Percentiles rank a stretch among this genome's conserved stretches.
Evolutionary conservation across 1,140 invertebrate species (phyloP).

Genomic region (Hypothenemus hampei): DNA sequence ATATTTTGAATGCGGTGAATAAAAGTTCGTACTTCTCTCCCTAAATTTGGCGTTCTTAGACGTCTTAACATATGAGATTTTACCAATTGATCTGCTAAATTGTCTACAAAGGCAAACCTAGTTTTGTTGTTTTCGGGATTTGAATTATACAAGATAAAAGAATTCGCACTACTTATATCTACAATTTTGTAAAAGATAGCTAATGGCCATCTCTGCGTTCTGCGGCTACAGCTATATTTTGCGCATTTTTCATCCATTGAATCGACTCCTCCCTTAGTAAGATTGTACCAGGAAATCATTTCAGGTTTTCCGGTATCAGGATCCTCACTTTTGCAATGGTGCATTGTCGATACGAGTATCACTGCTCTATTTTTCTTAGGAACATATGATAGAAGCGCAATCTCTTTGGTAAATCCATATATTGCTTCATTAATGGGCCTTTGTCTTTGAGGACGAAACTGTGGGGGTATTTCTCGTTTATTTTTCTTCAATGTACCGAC

Average conservation of each 20-base stretch:
- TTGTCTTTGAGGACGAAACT: neutral
- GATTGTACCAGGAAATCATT: neutral
- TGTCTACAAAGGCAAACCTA: too few relatives aligned
- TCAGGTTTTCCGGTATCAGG: neutral
- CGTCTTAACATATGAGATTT: too few relatives aligned
- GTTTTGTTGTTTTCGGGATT: neutral
- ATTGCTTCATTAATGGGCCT: neutral
- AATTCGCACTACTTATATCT: neutral
- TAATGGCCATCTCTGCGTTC: neutral
- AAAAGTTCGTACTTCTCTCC: too few relatives aligned
- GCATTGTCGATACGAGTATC: neutral
- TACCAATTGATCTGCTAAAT: too few relatives aligned
- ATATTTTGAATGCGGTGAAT: too few relatives aligned
- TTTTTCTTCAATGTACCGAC: neutral
- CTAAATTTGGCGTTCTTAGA: too few relatives aligned
- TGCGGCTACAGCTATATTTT: neutral
- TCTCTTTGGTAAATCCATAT: neutral
- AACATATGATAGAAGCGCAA: neutral
- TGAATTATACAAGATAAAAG: neutral
- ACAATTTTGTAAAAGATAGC: neutral
- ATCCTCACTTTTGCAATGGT: neutral
- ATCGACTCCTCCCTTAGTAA: neutral
- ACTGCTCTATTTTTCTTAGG: neutral
- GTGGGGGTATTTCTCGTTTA: too few relatives aligned
- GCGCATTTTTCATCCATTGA: neutral